A percentile compares a stretch with the other conserved stretches of the same genome.
Evolutionary conservation across 2,113 vertebrate species (phyloP).

Genomic region (Astatotilapia flaviijosephi): DNA sequence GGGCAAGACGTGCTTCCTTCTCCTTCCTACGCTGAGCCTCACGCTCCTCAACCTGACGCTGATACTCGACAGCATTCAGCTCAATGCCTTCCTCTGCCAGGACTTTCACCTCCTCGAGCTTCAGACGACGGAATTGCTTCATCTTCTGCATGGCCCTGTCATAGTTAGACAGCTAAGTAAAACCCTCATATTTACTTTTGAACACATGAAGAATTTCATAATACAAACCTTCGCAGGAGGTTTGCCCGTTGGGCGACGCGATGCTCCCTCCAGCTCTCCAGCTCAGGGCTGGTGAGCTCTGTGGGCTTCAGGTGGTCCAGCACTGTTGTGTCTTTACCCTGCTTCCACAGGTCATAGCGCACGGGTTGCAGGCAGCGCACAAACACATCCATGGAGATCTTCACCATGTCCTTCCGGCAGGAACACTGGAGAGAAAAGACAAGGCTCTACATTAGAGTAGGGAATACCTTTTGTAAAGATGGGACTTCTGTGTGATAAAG

Average conservation of each 20-base stretch:
- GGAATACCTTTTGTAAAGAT: neutral
- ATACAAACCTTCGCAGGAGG: slow-evolving; percentile 79
- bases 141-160: slow-evolving; percentile 85
- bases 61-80: slow-evolving; percentile 75
- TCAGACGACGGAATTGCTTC: slow-evolving; percentile 83
- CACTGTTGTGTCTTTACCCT: slow-evolving; percentile 81
- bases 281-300: slow-evolving; percentile 78
- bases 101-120: slow-evolving; percentile 86
- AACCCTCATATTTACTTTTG: neutral
- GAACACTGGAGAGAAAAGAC: slow-evolving; percentile 76
- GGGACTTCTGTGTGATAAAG: neutral
- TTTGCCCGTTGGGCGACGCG: slow-evolving; percentile 77
- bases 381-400: slow-evolving; percentile 99
- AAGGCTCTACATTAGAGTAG: neutral
- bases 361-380: slow-evolving; percentile 90
- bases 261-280: slow-evolving; percentile 85
- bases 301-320: slow-evolving; percentile 90
- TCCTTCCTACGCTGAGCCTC: slow-evolving; percentile 73
- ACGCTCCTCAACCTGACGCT: slow-evolving; percentile 68
- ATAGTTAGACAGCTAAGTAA: fast-evolving
- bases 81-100: slow-evolving; percentile 77
- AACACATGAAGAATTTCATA: neutral
- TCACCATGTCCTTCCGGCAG: slow-evolving; percentile 97
- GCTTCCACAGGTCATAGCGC: slow-evolving; percentile 92
- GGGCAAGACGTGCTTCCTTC: slow-evolving; percentile 68